A percentile compares a stretch with the other conserved stretches of the same genome.
Evolutionary conservation across 1,140 invertebrate species (phyloP).

Genomic region (Cryptotermes secundus): DNA sequence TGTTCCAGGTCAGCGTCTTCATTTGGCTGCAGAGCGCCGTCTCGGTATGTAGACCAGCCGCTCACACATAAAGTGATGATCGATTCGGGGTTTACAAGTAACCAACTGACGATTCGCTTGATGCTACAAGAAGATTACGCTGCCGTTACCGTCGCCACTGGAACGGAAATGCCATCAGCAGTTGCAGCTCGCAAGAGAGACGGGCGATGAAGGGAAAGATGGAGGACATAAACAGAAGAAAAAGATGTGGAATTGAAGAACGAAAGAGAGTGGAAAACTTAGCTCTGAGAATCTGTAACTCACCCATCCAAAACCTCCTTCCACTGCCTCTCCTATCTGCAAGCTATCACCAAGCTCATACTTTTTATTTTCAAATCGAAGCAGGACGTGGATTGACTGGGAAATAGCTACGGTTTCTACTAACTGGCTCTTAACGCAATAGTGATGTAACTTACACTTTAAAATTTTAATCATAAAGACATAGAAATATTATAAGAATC

Average conservation of each 20-base stretch:
- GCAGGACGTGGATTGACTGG: not conserved
- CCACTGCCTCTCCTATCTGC: not conserved
- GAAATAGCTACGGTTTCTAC: not conserved
- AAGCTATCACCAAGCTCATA: not conserved
- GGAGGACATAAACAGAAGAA: not conserved
- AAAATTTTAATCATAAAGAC: not conserved
- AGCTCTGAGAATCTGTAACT: not conserved
- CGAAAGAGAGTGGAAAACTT: constrained; percentile 3
- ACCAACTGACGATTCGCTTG: constrained; percentile 2
- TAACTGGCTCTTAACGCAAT: not conserved
- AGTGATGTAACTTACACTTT: not conserved
- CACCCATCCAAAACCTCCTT: not conserved
- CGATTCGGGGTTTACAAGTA: not conserved
- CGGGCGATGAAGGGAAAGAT: not conserved
- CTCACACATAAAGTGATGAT: not conserved
- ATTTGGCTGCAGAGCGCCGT: too few relatives aligned
- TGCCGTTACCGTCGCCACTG: not conserved
- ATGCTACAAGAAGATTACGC: not conserved
- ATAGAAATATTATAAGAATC: too few relatives aligned
- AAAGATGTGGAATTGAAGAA: not conserved
- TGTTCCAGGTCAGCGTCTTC: too few relatives aligned
- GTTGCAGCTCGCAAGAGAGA: not conserved
- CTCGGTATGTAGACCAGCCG: too few relatives aligned
- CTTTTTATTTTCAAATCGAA: constrained; percentile 13
- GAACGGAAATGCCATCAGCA: not conserved